A percentile compares a stretch with the other conserved stretches of the same genome.
phyloP scores from a whole-genome alignment of 2,113 vertebrate genomes.

The Callaeas wilsoni region DNA sequence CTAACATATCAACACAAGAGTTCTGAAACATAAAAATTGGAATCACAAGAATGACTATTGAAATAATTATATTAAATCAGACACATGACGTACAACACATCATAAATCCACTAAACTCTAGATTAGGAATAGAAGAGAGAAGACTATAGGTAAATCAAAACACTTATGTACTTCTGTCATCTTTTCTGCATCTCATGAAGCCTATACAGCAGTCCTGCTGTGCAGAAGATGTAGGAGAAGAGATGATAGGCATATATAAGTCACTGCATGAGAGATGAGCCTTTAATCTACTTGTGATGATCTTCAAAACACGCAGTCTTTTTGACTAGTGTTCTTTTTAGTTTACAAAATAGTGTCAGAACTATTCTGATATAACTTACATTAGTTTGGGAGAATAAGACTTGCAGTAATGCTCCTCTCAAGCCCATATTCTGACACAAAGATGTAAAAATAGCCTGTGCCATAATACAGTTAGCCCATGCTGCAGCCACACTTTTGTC shows the following conservation, averaged over 20 bases:
- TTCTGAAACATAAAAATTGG: background rate
- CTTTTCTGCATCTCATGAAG: slow-evolving; percentile 4
- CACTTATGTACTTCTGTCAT: slow-evolving; percentile 42
- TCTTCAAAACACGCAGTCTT: slow-evolving; percentile 9
- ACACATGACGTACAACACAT: background rate
- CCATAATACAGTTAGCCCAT: background rate
- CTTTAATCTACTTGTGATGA: slow-evolving; percentile 41
- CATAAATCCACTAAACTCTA: background rate
- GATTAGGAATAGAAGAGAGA: slow-evolving; percentile 6
- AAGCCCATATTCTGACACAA: background rate
- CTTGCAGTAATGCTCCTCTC: background rate
- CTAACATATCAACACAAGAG: background rate
- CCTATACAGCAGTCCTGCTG: slow-evolving; percentile 1
- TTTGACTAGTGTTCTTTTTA: slow-evolving; percentile 37
- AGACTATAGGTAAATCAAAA: slow-evolving; percentile 34
- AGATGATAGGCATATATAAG: slow-evolving; percentile 40
- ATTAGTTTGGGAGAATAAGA: background rate
- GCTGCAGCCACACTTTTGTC: background rate
- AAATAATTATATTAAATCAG: slow-evolving; percentile 33
- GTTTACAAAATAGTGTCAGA: slow-evolving; percentile 49
- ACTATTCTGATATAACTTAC: background rate
- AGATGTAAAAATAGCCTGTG: background rate
- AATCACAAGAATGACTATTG: background rate
- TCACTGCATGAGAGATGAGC: slow-evolving; percentile 13
- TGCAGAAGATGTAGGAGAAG: background rate